phyloP scores from a whole-genome alignment of 2,113 vertebrate genomes.

The Pleuronectes platessa region DNA sequence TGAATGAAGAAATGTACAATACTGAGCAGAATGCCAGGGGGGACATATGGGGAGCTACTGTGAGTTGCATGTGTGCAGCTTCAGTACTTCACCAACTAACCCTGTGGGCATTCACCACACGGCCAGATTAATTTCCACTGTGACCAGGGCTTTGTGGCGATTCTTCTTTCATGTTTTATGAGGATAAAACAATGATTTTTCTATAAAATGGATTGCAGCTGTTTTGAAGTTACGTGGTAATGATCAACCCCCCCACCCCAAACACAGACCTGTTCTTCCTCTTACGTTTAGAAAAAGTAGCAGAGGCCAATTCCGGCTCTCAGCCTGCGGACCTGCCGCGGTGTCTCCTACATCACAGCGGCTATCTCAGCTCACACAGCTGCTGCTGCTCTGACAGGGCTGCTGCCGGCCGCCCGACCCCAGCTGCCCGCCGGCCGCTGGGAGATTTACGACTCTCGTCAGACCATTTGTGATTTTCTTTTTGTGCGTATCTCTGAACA shows the following conservation, averaged over 20 bases:
- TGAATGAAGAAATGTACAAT: constrained; percentile 11
- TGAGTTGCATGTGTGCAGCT: not conserved
- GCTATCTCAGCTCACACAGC: constrained; percentile 64
- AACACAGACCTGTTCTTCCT: constrained; percentile 24
- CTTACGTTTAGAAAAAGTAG: constrained; percentile 41
- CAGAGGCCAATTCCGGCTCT: constrained; percentile 21
- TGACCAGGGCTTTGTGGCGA: not conserved
- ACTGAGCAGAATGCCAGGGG: not conserved
- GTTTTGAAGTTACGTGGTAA: constrained; percentile 23
- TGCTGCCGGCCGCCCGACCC: constrained; percentile 40
- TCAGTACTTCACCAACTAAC: not conserved
- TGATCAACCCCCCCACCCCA: not conserved
- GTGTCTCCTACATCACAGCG: constrained; percentile 17
- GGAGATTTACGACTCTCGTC: constrained; percentile 68
- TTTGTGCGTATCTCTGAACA: constrained; percentile 27
- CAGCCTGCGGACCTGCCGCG: constrained; percentile 30
- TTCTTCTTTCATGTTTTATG: constrained; percentile 6
- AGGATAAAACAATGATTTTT: not conserved
- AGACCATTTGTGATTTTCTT: constrained; percentile 58
- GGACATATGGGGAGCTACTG: not conserved
- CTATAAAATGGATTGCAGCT: constrained; percentile 9
- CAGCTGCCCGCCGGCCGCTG: constrained; percentile 51
- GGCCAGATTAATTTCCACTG: not conserved
- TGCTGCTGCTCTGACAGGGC: constrained; percentile 46
- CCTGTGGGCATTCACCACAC: not conserved